Conservation (phyloP, 2,113 vertebrate species). For the Psittacus erithacus region DNA sequence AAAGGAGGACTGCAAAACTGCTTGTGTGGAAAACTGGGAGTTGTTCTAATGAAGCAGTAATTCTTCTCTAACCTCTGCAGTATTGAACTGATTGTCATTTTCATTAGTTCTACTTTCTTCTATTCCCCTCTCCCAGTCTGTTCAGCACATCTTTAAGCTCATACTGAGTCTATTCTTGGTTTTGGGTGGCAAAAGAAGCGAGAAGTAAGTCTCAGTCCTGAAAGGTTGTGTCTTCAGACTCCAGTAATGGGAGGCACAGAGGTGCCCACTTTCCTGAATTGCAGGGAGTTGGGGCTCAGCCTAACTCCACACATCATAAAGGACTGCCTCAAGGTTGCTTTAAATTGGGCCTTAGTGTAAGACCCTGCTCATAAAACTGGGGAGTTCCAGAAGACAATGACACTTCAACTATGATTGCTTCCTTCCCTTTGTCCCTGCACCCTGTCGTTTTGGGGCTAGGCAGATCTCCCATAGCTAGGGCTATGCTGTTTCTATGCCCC, state of each 20-base stretch:
- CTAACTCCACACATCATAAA: neutral
- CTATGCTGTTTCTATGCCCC: neutral
- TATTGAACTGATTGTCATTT: slow-evolving; percentile 33
- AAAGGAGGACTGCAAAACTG: neutral
- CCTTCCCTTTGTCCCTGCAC: neutral
- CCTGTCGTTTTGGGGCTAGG: neutral
- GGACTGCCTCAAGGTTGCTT: neutral
- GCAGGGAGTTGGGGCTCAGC: neutral
- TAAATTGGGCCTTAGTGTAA: neutral
- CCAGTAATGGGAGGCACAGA: neutral
- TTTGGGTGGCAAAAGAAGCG: neutral
- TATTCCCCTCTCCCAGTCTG: neutral
- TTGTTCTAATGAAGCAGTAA: slow-evolving; percentile 14
- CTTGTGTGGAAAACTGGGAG: neutral
- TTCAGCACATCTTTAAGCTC: neutral
- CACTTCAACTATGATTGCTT: neutral
- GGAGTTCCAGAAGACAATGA: neutral
- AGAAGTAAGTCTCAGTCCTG: neutral
- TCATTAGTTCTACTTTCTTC: slow-evolving; percentile 7
- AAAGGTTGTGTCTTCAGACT: neutral
- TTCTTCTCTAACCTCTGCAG: slow-evolving; percentile 7
- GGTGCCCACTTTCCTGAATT: neutral
- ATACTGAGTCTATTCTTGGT: neutral
- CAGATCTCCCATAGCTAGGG: neutral
- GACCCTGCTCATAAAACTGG: neutral